Percentiles rank a stretch among this genome's conserved stretches.
phyloP scores from a whole-genome alignment of 2,888 invertebrate species.

The Dolichomitus sp. region DNA sequence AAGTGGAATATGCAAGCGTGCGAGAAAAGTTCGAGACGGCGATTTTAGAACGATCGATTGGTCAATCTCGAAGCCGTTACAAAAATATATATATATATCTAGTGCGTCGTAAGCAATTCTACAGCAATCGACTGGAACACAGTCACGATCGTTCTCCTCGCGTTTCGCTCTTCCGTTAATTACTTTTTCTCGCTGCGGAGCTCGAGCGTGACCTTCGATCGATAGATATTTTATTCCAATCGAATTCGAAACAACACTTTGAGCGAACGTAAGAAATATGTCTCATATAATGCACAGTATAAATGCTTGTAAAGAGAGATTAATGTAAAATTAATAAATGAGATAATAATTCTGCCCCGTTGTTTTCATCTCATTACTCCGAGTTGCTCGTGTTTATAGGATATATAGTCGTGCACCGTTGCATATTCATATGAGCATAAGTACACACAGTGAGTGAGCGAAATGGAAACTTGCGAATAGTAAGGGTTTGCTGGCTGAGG shows the following conservation, averaged over 20 bases:
- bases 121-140: conserved; percentile 32
- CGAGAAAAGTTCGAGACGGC: conserved; percentile 12
- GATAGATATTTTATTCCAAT: conserved; percentile 14
- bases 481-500: conserved; percentile 38
- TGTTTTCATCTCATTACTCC: background rate
- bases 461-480: conserved; percentile 1
- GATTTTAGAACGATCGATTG: conserved; percentile 10
- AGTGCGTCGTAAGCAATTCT: background rate
- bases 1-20: no score
- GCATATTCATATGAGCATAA: background rate
- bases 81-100: background rate
- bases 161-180: conserved; percentile 22
- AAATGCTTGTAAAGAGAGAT: no score
- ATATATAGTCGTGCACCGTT: background rate
- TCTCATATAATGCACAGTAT: background rate
- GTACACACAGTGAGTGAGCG: conserved; percentile 3
- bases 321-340: no score
- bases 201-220: conserved; percentile 37
- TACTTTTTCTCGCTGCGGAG: conserved; percentile 35
- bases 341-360: background rate
- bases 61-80: background rate
- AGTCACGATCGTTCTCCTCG: conserved; percentile 17
- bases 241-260: background rate
- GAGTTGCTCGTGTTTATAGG: background rate
- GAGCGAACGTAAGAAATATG: background rate